These are phyloP conservation scores for Amiota minor DNA, from an alignment of 2,888 invertebrate species.

Conservation along the genomic window DNA sequence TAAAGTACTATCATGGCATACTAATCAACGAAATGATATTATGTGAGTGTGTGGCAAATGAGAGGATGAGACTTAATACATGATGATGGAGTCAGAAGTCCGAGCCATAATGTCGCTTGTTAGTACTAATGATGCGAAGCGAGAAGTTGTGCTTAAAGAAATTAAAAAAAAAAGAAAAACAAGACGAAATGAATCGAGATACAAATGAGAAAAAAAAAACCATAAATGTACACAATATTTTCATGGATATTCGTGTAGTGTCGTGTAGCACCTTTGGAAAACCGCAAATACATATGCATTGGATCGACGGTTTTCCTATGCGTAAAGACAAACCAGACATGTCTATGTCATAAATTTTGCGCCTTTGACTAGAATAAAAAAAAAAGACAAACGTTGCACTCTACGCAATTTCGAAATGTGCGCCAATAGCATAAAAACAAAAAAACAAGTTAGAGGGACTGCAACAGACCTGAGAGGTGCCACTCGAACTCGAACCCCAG, in stretches of 20 bases:
- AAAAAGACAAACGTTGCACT: not conserved
- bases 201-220: conserved; percentile 5
- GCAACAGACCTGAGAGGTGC: not conserved
- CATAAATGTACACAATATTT: conserved; percentile 8
- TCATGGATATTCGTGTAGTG: not conserved
- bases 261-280: conserved; percentile 1
- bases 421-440: conserved; percentile 4
- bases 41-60: not conserved
- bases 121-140: conserved; percentile 61
- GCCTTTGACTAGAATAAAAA: not conserved
- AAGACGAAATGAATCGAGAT: conserved; percentile 4
- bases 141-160: not conserved
- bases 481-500: not conserved
- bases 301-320: not conserved
- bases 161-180: not conserved
- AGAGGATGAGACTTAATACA: not conserved
- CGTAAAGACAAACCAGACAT: not conserved
- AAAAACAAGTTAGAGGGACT: conserved; percentile 7
- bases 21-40: conserved; percentile 14
- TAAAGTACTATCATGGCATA: conserved; percentile 22
- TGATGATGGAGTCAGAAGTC: conserved; percentile 12
- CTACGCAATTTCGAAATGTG: conserved; percentile 18
- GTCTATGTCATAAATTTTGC: conserved; percentile 25
- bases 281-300: not conserved
- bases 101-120: conserved; percentile 59